Percentiles rank a stretch among this genome's conserved stretches.
These are phyloP conservation scores for Lysandra coridon DNA, from an alignment of 2,888 invertebrate genomes.

Conservation along the genomic window DNA sequence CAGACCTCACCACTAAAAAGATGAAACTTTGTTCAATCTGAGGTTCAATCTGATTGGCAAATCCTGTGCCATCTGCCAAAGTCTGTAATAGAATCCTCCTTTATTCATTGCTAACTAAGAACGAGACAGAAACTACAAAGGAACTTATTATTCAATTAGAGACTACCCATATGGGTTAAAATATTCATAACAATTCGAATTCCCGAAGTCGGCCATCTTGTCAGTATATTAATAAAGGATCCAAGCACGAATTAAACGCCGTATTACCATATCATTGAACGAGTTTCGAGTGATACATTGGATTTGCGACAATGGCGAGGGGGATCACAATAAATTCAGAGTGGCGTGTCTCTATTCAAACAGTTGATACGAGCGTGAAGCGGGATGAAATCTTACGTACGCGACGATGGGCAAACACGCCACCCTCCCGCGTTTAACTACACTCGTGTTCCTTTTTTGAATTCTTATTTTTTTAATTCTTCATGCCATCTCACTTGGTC, in stretches of 20 bases:
- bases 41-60: too few relatives aligned
- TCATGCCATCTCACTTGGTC: background rate
- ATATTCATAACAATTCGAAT: background rate
- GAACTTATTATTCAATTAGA: too few relatives aligned
- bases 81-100: too few relatives aligned
- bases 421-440: conserved; percentile 39
- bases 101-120: too few relatives aligned
- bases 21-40: too few relatives aligned
- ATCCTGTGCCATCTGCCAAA: too few relatives aligned
- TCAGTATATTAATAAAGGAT: conserved; percentile 53
- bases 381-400: conserved; percentile 65
- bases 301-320: conserved; percentile 69
- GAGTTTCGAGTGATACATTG: conserved; percentile 73
- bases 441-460: conserved; percentile 33
- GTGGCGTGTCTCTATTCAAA: conserved; percentile 77
- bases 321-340: conserved; percentile 72
- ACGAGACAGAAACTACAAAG: too few relatives aligned
- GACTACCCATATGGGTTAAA: background rate
- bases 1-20: too few relatives aligned
- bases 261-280: conserved; percentile 70
- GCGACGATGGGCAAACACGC: conserved; percentile 69
- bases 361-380: conserved; percentile 73
- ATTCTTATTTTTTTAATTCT: conserved; percentile 26
- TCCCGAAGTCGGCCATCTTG: conserved; percentile 31
- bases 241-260: conserved; percentile 72